Base-by-base conservation (phyloP, 1,140 invertebrate species). In the Lepidurus packardi region DNA sequence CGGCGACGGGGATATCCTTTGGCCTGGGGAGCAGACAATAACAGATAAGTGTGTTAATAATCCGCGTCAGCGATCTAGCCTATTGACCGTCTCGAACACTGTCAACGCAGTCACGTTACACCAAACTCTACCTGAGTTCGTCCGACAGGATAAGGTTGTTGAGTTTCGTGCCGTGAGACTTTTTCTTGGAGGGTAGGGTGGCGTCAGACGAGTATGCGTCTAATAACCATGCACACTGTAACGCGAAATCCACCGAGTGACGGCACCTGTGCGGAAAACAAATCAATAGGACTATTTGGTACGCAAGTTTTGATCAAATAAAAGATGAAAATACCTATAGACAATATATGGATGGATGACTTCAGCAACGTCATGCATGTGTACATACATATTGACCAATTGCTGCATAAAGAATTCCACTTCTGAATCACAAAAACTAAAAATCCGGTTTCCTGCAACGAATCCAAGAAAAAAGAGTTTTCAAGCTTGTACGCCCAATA, bases 381-480 rank as follows among this genome's bases (percentile, higher is more conserved):
- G 96, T 87, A 98, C 95, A 84, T 98, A 99, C 94, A 99, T 97
- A 82, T 95, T 96, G 81, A 98, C 92, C 82, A 99, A 85, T 86
- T 99, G 97, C 65, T 97, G 97, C 83, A 99, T 89, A 87, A 98
- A 99, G 85, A 98, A 97, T 87, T 99, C 97, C 45, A 98, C 94
- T 81, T 98, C 94, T 80, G 89, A 88, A 84, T 95, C 89, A 42
- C 91, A 90, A 86, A 98, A 99, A 86, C 92, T 96, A 86, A 99
- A 99, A 85, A 99, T 90, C 85, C 95, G 94, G 87, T 98, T 98
- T 79, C 91, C 92, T 92, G 83, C 74, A 34, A 87, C 87, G 77
- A 81, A 77, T 77, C 77, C 78, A 78, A 43, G 16, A 42, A n/a
- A 78, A 21, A 42, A 76, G 1, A 0, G 21, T 65, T 13, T 65